Evolutionary conservation across 2,113 vertebrate species (phyloP).

Genomic region (Pao palembangensis): DNA sequence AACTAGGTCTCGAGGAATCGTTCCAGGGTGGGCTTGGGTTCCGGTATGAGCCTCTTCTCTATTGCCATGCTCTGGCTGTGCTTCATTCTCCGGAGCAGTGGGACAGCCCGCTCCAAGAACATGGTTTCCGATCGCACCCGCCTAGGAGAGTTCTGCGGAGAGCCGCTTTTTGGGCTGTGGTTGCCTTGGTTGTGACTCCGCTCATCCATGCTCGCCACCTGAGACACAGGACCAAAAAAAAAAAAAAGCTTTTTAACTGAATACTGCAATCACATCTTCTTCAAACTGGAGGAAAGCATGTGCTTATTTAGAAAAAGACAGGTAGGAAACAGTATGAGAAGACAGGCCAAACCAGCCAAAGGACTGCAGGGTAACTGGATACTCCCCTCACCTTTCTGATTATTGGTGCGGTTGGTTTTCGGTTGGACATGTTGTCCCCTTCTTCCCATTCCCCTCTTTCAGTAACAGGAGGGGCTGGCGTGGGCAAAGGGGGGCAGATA

Average conservation of each 20-base stretch:
- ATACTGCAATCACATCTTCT: no score
- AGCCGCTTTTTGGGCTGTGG: slow-evolving; percentile 86
- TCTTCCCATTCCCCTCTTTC: slow-evolving; percentile 89
- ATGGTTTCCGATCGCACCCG: slow-evolving; percentile 91
- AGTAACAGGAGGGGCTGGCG: slow-evolving; percentile 79
- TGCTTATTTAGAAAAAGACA: no score
- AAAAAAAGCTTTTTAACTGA: background rate
- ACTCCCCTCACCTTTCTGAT: slow-evolving; percentile 85
- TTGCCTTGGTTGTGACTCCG: slow-evolving; percentile 89
- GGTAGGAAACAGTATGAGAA: no score
- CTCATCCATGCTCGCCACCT: slow-evolving; percentile 93
- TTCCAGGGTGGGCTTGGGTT: slow-evolving; percentile 91
- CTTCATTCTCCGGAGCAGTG: slow-evolving; percentile 86
- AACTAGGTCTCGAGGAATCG: slow-evolving; percentile 94
- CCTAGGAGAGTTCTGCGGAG: slow-evolving; percentile 87
- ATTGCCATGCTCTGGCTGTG: slow-evolving; percentile 95
- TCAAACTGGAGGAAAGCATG: no score
- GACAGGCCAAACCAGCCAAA: no score
- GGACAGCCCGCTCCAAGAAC: slow-evolving; percentile 85
- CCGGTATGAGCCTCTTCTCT: slow-evolving; percentile 89
- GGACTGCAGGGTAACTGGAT: background rate
- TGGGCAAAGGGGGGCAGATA: slow-evolving; percentile 85
- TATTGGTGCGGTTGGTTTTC: slow-evolving; percentile 82
- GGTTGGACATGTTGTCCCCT: slow-evolving; percentile 89
- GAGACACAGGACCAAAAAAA: background rate